Conservation (phyloP, 2,113 vertebrate species). For the Pelusios castaneus region DNA sequence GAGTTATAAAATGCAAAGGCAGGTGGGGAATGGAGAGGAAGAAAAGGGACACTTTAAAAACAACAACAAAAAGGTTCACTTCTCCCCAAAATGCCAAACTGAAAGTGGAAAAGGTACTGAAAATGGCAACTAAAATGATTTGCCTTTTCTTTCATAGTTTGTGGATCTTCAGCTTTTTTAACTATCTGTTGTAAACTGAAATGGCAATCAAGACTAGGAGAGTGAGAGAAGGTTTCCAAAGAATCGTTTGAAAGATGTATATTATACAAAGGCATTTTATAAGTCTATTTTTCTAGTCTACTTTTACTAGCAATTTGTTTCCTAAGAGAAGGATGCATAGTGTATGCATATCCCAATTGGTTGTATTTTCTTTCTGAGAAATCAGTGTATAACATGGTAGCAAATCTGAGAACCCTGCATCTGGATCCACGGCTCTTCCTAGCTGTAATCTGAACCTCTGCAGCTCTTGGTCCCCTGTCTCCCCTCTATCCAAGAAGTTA, state of each 20-base stretch:
- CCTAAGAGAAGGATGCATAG: not conserved
- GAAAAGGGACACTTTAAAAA: not conserved
- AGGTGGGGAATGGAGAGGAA: not conserved
- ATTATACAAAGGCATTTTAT: not conserved
- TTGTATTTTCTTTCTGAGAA: not conserved
- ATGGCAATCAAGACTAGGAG: not conserved
- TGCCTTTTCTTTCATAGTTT: not conserved
- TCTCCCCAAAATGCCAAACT: not conserved
- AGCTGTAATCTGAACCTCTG: not conserved
- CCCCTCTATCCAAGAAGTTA: not conserved
- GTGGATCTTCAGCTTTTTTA: not conserved
- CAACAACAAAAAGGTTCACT: too few species aligned
- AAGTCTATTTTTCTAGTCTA: not conserved
- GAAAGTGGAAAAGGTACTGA: too few species aligned
- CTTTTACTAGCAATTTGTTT: not conserved
- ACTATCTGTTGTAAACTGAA: not conserved
- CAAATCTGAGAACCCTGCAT: not conserved
- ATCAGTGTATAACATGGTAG: not conserved
- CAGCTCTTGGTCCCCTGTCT: not conserved
- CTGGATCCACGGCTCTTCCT: not conserved
- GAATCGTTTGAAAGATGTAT: not conserved
- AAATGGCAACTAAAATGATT: too few species aligned
- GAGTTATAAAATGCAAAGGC: not conserved
- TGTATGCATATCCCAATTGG: not conserved
- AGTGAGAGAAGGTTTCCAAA: not conserved